Evolutionary conservation across 2,797 vertebrate genomes (phyloP), one percentile per base, ranked within the genome.

Genomic region (Arnoldichthys spilopterus): DNA sequence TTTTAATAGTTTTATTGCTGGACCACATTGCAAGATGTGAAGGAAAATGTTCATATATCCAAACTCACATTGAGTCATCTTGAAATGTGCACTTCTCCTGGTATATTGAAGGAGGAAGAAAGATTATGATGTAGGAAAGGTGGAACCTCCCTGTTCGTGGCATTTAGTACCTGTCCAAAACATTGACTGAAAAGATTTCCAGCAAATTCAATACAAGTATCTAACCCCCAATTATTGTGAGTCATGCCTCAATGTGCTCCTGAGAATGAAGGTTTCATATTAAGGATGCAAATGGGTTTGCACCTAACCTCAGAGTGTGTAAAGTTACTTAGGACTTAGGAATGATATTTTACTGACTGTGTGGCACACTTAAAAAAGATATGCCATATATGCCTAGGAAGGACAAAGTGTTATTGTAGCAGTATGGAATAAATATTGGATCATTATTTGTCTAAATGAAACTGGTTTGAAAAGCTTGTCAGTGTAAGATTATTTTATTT

Each of bases 131-230:
- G 20, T 63, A 64, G 28, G 72, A 43, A 62, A 4, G 18, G 58
- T 7, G 8, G 15, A 15, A 66, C 63, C n/a, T 64, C 43, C n/a
- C 71, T n/a, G 40, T 18, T 61, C 56, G n/a, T 59, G 20, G 18
- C 56, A 6, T 43, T 64, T 11, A 7, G 20, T 40, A 0, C n/a
- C 20, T 22, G 22, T 45, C 59, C 66, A 53, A 66, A 66, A 40
- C 49, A 43, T 66, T 43, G 3, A 43, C 4, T 64, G 61, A 64
- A 63, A 74, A 64, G 30, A 64, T 18, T 34, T 64, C 47, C n/a
- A 74, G 28, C n/a, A 37, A 74, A 40, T 64, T 37, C 12, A 11
- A 40, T 63, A 32, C 34, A 22, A 64, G 11, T 9, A 43, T 40
- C 62, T 43, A 64, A 40, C 15, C 32, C 34, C 62, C 34, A 34